A percentile compares a stretch with the other conserved stretches of the same genome.
phyloP scores from a whole-genome alignment of 2,888 invertebrate genomes.

The Agrypnus murinus region DNA sequence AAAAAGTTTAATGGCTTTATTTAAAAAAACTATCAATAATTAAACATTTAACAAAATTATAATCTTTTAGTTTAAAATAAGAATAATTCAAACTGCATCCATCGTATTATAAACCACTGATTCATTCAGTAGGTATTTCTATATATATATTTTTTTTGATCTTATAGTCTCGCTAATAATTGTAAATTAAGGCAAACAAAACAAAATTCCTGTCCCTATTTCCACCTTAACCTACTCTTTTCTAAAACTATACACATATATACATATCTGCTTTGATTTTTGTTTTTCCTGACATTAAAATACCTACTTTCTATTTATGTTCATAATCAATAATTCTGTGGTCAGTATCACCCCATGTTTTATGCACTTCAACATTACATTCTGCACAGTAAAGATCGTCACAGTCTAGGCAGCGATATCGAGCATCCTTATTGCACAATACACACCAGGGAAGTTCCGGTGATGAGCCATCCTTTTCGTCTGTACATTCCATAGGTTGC shows the following conservation, averaged over 20 bases:
- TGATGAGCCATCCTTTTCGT: slow-evolving; percentile 52
- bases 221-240: slow-evolving; percentile 12
- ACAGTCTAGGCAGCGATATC: slow-evolving; percentile 84
- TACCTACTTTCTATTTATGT: slow-evolving; percentile 51
- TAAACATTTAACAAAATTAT: too few relatives aligned
- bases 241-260: slow-evolving; percentile 25
- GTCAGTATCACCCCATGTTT: slow-evolving; percentile 68
- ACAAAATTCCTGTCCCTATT: slow-evolving; percentile 6
- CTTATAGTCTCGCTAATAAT: too few relatives aligned
- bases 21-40: too few relatives aligned
- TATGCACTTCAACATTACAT: slow-evolving; percentile 83
- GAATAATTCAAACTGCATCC: too few relatives aligned
- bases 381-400: slow-evolving; percentile 86
- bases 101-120: too few relatives aligned
- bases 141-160: too few relatives aligned
- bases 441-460: slow-evolving; percentile 87
- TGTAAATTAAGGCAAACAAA: too few relatives aligned
- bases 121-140: too few relatives aligned
- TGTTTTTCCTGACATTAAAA: background rate
- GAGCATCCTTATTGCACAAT: slow-evolving; percentile 89
- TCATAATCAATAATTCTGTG: slow-evolving; percentile 66
- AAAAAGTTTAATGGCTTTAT: too few relatives aligned
- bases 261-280: slow-evolving; percentile 1
- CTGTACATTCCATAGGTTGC: slow-evolving; percentile 32
- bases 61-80: too few relatives aligned